phyloP scores from a whole-genome alignment of 2,888 invertebrate species.

The Exephanes ischioxanthus region DNA sequence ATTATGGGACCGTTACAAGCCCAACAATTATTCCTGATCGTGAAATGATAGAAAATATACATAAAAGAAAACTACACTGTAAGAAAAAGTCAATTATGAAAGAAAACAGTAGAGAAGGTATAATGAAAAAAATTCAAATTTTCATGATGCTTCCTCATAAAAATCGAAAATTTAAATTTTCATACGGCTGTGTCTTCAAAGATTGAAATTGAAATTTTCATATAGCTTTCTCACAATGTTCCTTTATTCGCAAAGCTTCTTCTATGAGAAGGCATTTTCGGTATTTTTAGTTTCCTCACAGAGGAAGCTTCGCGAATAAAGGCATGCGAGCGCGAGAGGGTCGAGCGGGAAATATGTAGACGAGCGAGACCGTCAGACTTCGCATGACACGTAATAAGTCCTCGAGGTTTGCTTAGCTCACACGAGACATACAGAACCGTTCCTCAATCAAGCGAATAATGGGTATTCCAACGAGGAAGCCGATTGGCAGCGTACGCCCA shows the following conservation, averaged over 20 bases:
- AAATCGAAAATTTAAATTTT: no score
- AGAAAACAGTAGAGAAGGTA: slow-evolving; percentile 6
- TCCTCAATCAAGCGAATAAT: slow-evolving; percentile 81
- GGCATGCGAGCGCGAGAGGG: not conserved
- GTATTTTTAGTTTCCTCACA: no score
- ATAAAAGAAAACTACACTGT: slow-evolving; percentile 8
- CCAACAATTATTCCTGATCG: no score
- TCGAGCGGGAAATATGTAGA: slow-evolving; percentile 55
- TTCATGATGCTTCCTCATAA: no score
- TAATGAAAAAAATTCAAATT: not conserved
- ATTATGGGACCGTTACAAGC: no score
- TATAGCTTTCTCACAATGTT: no score
- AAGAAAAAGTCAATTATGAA: slow-evolving; percentile 24
- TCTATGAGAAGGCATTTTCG: no score
- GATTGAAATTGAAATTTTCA: no score
- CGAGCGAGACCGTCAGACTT: slow-evolving; percentile 67
- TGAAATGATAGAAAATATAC: not conserved
- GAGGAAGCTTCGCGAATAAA: no score
- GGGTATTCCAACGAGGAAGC: slow-evolving; percentile 82
- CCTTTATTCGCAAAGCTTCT: no score
- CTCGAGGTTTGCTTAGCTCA: slow-evolving; percentile 72
- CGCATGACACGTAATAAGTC: slow-evolving; percentile 68
- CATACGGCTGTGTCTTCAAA: no score
- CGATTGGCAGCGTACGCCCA: slow-evolving; percentile 77
- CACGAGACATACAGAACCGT: slow-evolving; percentile 77